Evolutionary conservation across 2,888 invertebrate genomes (phyloP).

Genomic region (Bellardia pandia): DNA sequence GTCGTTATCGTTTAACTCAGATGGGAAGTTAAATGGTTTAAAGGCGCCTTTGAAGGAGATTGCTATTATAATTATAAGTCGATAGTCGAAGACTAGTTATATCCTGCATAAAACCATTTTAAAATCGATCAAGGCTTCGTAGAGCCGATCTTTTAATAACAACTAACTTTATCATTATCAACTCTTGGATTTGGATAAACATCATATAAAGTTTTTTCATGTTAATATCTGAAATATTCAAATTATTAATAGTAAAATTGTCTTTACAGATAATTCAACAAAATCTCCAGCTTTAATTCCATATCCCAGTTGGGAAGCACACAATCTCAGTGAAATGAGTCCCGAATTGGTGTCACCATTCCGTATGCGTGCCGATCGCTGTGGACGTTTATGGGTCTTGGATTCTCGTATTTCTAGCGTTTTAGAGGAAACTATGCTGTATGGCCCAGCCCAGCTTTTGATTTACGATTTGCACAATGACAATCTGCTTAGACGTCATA

Average conservation of each 20-base stretch:
- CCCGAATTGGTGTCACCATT: constrained; percentile 91
- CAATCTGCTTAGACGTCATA: constrained; percentile 87
- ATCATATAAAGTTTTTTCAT: too few species aligned
- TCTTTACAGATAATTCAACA: constrained; percentile 87
- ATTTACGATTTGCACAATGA: constrained; percentile 90
- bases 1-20: too few species aligned
- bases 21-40: background rate
- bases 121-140: too few species aligned
- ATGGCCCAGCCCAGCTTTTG: constrained; percentile 87
- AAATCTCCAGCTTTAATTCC: constrained; percentile 90
- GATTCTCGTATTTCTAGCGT: constrained; percentile 89
- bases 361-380: constrained; percentile 89
- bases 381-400: constrained; percentile 91
- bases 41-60: too few species aligned
- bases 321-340: constrained; percentile 86
- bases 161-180: too few species aligned
- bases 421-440: constrained; percentile 84
- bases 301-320: constrained; percentile 92
- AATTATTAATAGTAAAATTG: too few species aligned
- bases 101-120: too few species aligned
- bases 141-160: too few species aligned
- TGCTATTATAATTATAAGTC: too few species aligned
- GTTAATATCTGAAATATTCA: too few species aligned
- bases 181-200: too few species aligned
- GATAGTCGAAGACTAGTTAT: too few species aligned